Base-by-base conservation (phyloP, 2,797 vertebrate genomes). In the Leontopithecus rosalia region DNA sequence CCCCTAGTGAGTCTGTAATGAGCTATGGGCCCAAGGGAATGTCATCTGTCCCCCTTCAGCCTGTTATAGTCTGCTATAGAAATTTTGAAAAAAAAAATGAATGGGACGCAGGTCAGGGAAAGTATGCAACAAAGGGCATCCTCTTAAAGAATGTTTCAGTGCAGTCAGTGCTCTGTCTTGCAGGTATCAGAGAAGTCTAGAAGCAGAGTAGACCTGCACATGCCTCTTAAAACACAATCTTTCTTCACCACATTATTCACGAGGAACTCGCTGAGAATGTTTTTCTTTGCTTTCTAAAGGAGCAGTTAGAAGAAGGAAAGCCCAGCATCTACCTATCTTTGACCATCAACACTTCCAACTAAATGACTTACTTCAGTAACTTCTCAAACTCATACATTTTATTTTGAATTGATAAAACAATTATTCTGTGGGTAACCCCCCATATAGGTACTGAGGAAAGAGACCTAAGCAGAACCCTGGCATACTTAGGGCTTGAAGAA, bases 351-450 rank as follows among this genome's bases (percentile, higher is more conserved):
- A 99, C 98, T 36, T 99, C 99, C 91, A 99, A 99, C 97, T 99
- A 99, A 98, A 99, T 99, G 98, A 99, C 99, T 99, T 99, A 99
- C 97, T 99, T 98, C 98, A 99, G 99, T 5, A 99, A 99, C 77
- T 99, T 99, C 77, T 99, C 99, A 58, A 12, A 58, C 10, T 12
- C 10, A 22, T 22, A 55, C 52, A 43, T 75, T 46, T 76, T 76
- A 76, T 46, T 46, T 76, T 46, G 28, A 30, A 46, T 76, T 76
- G 28, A 76, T 24, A 19, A 76, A 76, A 30, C 46, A 76, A 76
- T 76, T 58, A 58, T 28, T 55, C 20, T 55, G 52, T 55, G 52
- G 20, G 52, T 55, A 55, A 22, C 52, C 52, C 20, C 20, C 20
- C 52, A 55, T 22, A 55, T 8, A 22, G 52, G 20, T 20, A 55